These are phyloP conservation scores for Serranus cabrilla DNA, from an alignment of 2,797 vertebrate species.

Conservation along the genomic window DNA sequence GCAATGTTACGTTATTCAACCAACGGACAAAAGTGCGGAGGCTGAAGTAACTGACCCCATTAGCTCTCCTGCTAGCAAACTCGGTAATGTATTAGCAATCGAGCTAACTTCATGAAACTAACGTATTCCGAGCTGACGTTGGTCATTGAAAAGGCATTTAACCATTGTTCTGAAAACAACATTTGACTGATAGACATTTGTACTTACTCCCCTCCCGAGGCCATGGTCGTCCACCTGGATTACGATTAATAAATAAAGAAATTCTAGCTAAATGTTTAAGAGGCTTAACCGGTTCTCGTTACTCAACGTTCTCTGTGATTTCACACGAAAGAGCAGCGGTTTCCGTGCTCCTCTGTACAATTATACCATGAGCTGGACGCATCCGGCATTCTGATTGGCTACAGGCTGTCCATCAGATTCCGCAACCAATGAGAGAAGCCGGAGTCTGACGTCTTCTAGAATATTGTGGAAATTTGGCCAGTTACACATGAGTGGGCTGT, in stretches of 20 bases:
- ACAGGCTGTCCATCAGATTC: slow-evolving; percentile 6
- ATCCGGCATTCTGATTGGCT: slow-evolving; percentile 69
- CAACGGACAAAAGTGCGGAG: slow-evolving; percentile 55
- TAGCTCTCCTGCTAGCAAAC: slow-evolving; percentile 63
- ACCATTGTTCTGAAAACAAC: slow-evolving; percentile 6
- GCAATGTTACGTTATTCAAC: slow-evolving; percentile 7
- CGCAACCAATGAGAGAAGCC: slow-evolving; percentile 52
- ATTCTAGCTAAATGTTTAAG: slow-evolving; percentile 72
- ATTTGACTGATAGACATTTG: background rate
- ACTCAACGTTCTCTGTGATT: slow-evolving; percentile 59
- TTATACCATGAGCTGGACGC: slow-evolving; percentile 66
- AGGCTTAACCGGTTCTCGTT: slow-evolving; percentile 65
- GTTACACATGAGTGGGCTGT: slow-evolving; percentile 25
- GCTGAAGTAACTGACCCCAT: slow-evolving; percentile 75
- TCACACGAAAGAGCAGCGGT: slow-evolving; percentile 71
- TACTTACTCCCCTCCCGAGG: slow-evolving; percentile 90
- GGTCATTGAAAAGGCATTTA: slow-evolving; percentile 35
- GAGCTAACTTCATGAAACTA: slow-evolving; percentile 71
- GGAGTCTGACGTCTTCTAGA: slow-evolving; percentile 13
- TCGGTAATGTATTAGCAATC: slow-evolving; percentile 49
- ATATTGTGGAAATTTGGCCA: slow-evolving; percentile 40
- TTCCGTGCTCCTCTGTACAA: slow-evolving; percentile 72
- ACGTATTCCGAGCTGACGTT: slow-evolving; percentile 35
- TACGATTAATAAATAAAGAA: slow-evolving; percentile 82
- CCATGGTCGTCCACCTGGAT: slow-evolving; percentile 85